Evolutionary conservation across 2,888 invertebrate species (phyloP).

Genomic region (Leucophora obtusa): DNA sequence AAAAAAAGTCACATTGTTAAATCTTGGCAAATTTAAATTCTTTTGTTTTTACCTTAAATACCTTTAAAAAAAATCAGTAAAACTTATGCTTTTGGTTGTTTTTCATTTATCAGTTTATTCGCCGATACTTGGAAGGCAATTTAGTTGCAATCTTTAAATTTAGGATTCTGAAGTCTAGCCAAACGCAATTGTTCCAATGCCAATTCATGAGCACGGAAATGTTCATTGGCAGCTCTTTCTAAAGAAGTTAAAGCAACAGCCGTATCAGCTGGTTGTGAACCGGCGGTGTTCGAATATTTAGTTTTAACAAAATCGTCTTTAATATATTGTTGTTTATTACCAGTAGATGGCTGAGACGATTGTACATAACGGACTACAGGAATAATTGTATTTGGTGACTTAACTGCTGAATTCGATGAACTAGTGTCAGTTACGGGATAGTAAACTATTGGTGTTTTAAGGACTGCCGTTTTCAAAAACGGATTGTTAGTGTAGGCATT

Average conservation of each 20-base stretch:
- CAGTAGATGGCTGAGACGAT: conserved; percentile 26
- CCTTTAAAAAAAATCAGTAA: too few species aligned
- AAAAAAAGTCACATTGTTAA: conserved; percentile 25
- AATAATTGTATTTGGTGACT: neutral
- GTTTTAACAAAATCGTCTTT: conserved; percentile 37
- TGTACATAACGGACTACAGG: conserved; percentile 28
- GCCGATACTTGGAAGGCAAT: neutral
- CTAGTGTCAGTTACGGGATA: neutral
- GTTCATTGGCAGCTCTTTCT: conserved; percentile 73
- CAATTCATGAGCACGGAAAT: conserved; percentile 75
- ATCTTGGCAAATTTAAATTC: conserved; percentile 34
- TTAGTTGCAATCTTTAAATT: conserved; percentile 63
- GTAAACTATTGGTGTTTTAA: neutral
- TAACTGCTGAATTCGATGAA: neutral
- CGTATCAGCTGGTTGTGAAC: conserved; percentile 43
- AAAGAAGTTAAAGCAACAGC: conserved; percentile 65
- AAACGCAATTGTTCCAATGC: conserved; percentile 74
- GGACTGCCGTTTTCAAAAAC: neutral
- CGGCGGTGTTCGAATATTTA: conserved; percentile 17
- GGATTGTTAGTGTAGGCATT: conserved; percentile 14
- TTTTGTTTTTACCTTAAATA: conserved; percentile 31
- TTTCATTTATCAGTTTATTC: conserved; percentile 1
- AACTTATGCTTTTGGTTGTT: conserved; percentile 45
- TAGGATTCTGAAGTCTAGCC: conserved; percentile 69
- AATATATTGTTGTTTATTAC: conserved; percentile 33